Evolutionary conservation across 2,888 invertebrate genomes (phyloP), one percentile per base, ranked within the genome.

Genomic region (Acleris emargana): DNA sequence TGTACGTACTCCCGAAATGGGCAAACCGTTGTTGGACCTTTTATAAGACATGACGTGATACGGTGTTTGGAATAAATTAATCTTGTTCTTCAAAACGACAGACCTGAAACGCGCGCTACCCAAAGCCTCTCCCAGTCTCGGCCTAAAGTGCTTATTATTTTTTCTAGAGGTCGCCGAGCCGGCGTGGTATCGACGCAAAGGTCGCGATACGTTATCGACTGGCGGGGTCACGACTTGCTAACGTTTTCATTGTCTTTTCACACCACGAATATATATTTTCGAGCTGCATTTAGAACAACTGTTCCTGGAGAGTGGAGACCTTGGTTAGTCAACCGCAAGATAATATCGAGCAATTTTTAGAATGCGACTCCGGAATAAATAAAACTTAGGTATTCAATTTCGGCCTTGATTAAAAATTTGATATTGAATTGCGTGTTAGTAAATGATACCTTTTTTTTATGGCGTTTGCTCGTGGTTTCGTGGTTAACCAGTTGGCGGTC

Each of bases 201-300:
- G 67, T 60, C 67, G 49, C 60, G 64, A 68, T 61, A 68, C 57
- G 64, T 68, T 68, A 68, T 68, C 67, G 59, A 54, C 49, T 45
- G 57, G 17, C 63, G 58, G 60, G 60, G 64, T 61, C 60, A 57
- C 47, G 54, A 51, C 16, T 59, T 60, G 43, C 55, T 66, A 57
- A 60, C 55, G 55, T 66, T 59, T 58, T 58, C 53, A 64, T 64
- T 60, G 64, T 66, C 60, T 66, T 38, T 64, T 25, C 22, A 59
- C 53, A 49, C 28, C 13, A 5, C 18, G 45, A 62, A 54, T 38
- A 20, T 20, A 3, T 11, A 5, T 42, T 42, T 20, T 38, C 28
- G 13, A 49, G 49, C 16, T 20, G 38, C 22, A 6, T 28, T n/a
- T 11, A 17, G 28, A 28, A 53, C 49, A 22, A 62, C 28, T 22